Evolutionary conservation across 2,797 vertebrate species (phyloP).

Genomic region (Siniperca obscura): DNA sequence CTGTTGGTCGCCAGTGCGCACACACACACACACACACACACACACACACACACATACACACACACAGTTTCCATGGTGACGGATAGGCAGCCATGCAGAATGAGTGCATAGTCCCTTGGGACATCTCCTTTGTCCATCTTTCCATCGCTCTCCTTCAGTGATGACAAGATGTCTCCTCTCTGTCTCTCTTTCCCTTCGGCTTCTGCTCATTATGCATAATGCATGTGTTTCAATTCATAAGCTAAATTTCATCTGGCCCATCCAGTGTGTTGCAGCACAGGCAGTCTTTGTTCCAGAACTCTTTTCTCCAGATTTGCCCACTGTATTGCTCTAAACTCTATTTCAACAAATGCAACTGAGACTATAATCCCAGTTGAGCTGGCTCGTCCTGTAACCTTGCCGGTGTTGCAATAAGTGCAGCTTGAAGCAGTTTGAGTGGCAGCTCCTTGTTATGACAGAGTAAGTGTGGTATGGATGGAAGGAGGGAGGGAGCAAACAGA

Average conservation of each 20-base stretch:
- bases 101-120: conserved; percentile 82
- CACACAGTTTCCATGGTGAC: conserved; percentile 82
- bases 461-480: conserved; percentile 62
- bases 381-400: conserved; percentile 65
- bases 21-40: conserved; percentile 52
- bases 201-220: conserved; percentile 75
- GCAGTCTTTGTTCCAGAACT: conserved; percentile 67
- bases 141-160: conserved; percentile 81
- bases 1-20: conserved; percentile 49
- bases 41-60: conserved; percentile 53
- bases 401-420: conserved; percentile 73
- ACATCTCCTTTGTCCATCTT: conserved; percentile 85
- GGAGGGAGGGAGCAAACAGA: conserved; percentile 41
- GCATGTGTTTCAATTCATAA: conserved; percentile 73
- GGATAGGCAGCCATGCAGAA: conserved; percentile 81
- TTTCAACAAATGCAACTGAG: conserved; percentile 68
- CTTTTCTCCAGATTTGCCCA: conserved; percentile 70
- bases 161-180: conserved; percentile 83
- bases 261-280: conserved; percentile 63
- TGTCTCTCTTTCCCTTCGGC: conserved; percentile 67
- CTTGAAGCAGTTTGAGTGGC: conserved; percentile 70
- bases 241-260: conserved; percentile 61
- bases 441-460: conserved; percentile 73
- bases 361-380: conserved; percentile 69
- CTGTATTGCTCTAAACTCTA: conserved; percentile 62